Base-by-base conservation (phyloP, 2,113 vertebrate species). In the Ifrita kowaldi region DNA sequence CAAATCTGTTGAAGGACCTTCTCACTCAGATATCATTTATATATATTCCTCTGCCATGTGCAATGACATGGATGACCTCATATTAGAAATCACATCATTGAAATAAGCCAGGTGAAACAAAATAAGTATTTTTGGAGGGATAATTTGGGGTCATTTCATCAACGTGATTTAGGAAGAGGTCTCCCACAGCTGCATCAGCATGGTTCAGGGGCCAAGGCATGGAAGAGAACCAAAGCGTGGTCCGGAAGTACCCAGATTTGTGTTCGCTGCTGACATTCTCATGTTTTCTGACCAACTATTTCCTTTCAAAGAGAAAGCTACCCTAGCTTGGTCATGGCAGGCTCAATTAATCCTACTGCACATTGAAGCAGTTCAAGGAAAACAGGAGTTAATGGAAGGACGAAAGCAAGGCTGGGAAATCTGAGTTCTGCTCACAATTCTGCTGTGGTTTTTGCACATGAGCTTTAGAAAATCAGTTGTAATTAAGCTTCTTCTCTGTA, bases 81-180 rank as follows among this genome's bases (percentile, higher is more conserved):
- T 55, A 8, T 30, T 70, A 70, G 42, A 89, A 93, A 84, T 56
- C 16, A 26, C 10, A 10, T 28, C 0, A 5, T 18, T 87, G n/a
- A 67, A 91, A 87, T 63, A 32, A 70, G 6, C 3, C 0, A 2
- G 8, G 2, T 70, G 39, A 86, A 90, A 26, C 1, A 73, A 76
- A 75, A 53, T 8, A 46, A 5, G 4, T 50, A 11, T 35, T 84
- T 96, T 59, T 62, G 4, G 32, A 75, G 13, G 14, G 11, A 46
- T 78, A 57, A 41, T 50, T 39, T 3, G 1, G 21, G 21, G 18
- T 19, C 7, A 30, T 71, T 76, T 71, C 7, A 33, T 27, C 30
- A 32, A 12, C 0, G 0, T 68, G 23, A 68, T 84, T 91, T 81
- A 87, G 15, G 2, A 1, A 67, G 37, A 2, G 0, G 3, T 22